Conservation (phyloP, 2,888 invertebrate species). For the Drosophila fulvimacula region DNA sequence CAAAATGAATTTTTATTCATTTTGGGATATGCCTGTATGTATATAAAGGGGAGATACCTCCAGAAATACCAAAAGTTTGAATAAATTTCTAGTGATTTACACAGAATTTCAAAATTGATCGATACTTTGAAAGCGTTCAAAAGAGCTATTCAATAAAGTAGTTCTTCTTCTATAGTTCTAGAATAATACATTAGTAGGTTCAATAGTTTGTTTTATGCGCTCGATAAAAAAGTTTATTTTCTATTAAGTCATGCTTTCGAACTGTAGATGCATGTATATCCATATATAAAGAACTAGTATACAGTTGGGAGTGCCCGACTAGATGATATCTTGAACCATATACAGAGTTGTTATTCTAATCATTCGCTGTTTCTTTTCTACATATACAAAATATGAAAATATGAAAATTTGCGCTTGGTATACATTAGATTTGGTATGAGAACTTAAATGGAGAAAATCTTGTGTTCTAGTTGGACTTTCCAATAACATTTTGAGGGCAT, state of each 20-base stretch:
- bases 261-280: background rate
- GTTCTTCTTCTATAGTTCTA: background rate
- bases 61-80: no score
- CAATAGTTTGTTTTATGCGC: background rate
- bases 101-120: background rate
- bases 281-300: background rate
- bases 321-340: background rate
- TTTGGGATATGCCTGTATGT: background rate
- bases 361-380: background rate
- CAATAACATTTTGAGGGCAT: no score
- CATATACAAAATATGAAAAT: no score
- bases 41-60: background rate
- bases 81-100: background rate
- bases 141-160: no score
- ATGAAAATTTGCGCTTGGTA: no score
- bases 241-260: background rate
- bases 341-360: background rate
- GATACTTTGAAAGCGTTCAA: background rate
- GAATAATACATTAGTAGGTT: background rate
- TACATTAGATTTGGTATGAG: no score
- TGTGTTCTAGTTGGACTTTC: no score
- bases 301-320: background rate
- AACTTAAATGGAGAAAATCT: no score
- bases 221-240: background rate
- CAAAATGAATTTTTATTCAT: background rate